Evolutionary conservation across 2,797 vertebrate species (phyloP), one percentile per base, ranked within the genome.

Genomic region (Telmatherina bonti): DNA sequence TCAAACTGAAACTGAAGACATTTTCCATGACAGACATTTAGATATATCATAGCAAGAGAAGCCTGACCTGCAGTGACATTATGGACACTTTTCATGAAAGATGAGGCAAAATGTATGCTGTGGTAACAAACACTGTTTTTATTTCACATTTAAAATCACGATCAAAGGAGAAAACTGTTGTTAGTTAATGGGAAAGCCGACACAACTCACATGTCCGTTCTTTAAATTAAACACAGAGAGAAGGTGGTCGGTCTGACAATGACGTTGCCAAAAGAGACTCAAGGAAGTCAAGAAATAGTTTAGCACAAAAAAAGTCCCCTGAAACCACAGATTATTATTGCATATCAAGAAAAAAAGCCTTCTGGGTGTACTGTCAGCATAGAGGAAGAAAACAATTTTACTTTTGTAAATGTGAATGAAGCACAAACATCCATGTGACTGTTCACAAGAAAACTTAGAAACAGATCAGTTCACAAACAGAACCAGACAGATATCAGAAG

Each of bases 201-300:
- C 38, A 54, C 51, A 27, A 26, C 15, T 33, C 16, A 43, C 30
- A 24, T 15, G 24, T 29, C 27, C 27, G 51, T 55, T 53, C 11
- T 53, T 54, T 52, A 41, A 67, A 57, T 36, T 10, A 67, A 45
- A 36, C 20, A 38, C 30, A 59, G 45, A 26, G 38, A 59, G 5
- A 9, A 64, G 26, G 51, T 31, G 62, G 71, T 66, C 41, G 15
- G 29, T 51, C 47, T 51, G 27, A 65, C 55, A 24, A 35, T 10
- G 18, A 58, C 35, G 62, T 62, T 18, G 16, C 60, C 73, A 53
- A 36, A 9, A 3, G 24, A 54, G 51, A 33, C 27, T 58, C 31
- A 26, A 57, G 52, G 74, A 67, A 71, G 64, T 68, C 69, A 36
- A 54, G 47, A 78, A 72, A 72, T 63, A 73, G 54, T 68, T 36